Base-by-base conservation (phyloP, 2,797 vertebrate species). In the Crax fasciolata region DNA sequence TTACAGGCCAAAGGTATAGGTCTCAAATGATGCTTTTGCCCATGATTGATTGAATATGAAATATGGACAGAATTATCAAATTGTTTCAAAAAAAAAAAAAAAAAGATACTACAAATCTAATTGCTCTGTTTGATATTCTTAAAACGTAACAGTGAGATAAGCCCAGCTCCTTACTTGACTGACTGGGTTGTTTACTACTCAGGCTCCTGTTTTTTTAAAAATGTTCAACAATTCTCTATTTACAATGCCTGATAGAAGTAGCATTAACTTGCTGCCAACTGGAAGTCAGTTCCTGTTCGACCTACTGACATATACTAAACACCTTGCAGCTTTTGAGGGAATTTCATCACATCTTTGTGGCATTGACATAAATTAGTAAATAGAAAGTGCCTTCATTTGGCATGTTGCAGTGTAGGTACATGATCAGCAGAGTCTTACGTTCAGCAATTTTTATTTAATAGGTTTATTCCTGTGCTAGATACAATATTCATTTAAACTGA, bases 401-500 rank as follows among this genome's bases (percentile, higher is more conserved):
- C 85, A 96, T 91, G 93, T 97, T 97, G 96, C 94, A 90, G 89
- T 88, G 23, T 91, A 89, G 87, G 76, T 77, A 91, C 67, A 70
- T 90, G 94, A 97, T 96, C 82, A 95, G 94, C 95, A 95, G 88
- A 96, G 92, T 97, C 95, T 95, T 97, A 86, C 3, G 2, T 93
- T 92, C 73, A 41, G 58, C 91, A 84, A 91, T 94, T 97, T 98
- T 96, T 97, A 97, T 97, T 95, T 97, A 97, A 97, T 95, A 95
- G 91, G 63, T 81, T 96, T 96, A 78, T 79, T 84, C 92, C 92
- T 19, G 13, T 92, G 95, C 90, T 96, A 84, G 91, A 67, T 80
- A 84, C 55, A 63, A 65, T 96, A 95, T 93, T 97, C 96, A 97
- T 97, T 98, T 97, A 97, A 97, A 97, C 91, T 96, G 96, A 96